A percentile compares a stretch with the other conserved stretches of the same genome.
Evolutionary conservation across 2,797 vertebrate genomes (phyloP).

Genomic region (Chelon labrosus): DNA sequence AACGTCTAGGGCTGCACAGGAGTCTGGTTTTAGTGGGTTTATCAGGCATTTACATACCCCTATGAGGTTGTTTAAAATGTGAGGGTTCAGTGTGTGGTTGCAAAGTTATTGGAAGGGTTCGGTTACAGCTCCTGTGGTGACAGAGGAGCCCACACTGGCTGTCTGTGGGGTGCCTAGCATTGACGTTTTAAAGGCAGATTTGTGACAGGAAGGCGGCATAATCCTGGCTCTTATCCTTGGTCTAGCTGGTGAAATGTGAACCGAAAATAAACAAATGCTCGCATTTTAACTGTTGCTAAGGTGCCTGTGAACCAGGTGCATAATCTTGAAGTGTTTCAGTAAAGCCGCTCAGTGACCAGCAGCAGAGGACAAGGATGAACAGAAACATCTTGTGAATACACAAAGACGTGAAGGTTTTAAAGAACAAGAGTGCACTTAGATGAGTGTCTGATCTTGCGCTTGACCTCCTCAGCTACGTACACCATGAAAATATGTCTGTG

Average conservation of each 20-base stretch:
- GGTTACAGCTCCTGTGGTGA: conserved; percentile 41
- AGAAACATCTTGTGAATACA: background rate
- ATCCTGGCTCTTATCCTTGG: background rate
- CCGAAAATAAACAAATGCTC: conserved; percentile 4
- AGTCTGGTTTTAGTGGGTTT: conserved; percentile 56
- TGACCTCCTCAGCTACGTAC: background rate
- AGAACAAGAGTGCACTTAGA: background rate
- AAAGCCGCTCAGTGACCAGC: conserved; percentile 1
- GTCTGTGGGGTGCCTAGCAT: conserved; percentile 22
- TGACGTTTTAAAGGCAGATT: conserved; percentile 37
- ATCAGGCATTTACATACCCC: conserved; percentile 52
- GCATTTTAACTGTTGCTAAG: background rate
- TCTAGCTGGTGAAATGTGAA: conserved; percentile 13
- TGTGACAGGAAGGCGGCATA: conserved; percentile 37
- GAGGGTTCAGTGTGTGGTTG: conserved; percentile 61
- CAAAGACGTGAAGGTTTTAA: background rate
- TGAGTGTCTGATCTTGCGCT: background rate
- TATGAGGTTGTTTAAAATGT: conserved; percentile 54
- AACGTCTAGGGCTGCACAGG: conserved; percentile 49
- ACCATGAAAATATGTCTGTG: background rate
- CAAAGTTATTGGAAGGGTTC: conserved; percentile 64
- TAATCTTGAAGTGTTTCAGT: background rate
- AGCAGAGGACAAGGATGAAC: background rate
- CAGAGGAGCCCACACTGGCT: conserved; percentile 43
- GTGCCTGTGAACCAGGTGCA: background rate